These are phyloP conservation scores for Branchellion lobata DNA, from an alignment of 2,888 invertebrate genomes.

Conservation along the genomic window DNA sequence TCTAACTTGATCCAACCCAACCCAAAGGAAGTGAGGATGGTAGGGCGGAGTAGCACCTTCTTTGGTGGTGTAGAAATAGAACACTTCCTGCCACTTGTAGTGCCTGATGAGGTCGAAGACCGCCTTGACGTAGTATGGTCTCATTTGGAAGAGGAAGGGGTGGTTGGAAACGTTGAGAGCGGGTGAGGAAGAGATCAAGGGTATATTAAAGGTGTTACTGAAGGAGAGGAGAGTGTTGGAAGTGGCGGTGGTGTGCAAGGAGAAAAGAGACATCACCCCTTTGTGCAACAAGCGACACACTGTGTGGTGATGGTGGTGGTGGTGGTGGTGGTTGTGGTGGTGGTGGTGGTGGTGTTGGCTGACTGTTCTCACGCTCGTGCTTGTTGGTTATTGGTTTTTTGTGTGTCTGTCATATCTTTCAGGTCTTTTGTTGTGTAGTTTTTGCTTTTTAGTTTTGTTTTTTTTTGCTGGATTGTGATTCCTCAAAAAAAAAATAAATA, in stretches of 20 bases:
- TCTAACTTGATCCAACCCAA: too few relatives aligned
- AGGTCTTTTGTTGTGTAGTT: too few relatives aligned
- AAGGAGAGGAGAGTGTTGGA: slow-evolving; percentile 58
- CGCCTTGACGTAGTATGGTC: slow-evolving; percentile 91
- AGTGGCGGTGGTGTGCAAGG: slow-evolving; percentile 55
- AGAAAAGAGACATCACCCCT: slow-evolving; percentile 56
- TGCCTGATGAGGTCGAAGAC: slow-evolving; percentile 89
- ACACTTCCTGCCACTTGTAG: slow-evolving; percentile 85
- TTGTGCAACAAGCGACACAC: slow-evolving; percentile 57
- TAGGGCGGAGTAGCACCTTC: slow-evolving; percentile 48
- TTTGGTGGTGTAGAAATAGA: slow-evolving; percentile 86
- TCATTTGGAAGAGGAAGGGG: slow-evolving; percentile 67
- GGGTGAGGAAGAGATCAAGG: slow-evolving; percentile 57
- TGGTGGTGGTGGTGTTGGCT: too few relatives aligned
- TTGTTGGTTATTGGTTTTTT: too few relatives aligned
- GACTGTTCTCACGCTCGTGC: too few relatives aligned
- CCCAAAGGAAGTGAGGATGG: too few relatives aligned
- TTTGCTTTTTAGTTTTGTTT: too few relatives aligned
- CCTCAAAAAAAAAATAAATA: too few relatives aligned
- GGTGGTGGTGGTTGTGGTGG: too few relatives aligned
- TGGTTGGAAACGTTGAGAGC: slow-evolving; percentile 53
- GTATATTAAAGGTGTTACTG: slow-evolving; percentile 57
- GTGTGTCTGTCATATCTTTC: too few relatives aligned
- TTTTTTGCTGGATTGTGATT: too few relatives aligned
- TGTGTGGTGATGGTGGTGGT: slow-evolving; percentile 51